Conservation (phyloP, 2,888 invertebrate species). For the Hemaris fuciformis region DNA sequence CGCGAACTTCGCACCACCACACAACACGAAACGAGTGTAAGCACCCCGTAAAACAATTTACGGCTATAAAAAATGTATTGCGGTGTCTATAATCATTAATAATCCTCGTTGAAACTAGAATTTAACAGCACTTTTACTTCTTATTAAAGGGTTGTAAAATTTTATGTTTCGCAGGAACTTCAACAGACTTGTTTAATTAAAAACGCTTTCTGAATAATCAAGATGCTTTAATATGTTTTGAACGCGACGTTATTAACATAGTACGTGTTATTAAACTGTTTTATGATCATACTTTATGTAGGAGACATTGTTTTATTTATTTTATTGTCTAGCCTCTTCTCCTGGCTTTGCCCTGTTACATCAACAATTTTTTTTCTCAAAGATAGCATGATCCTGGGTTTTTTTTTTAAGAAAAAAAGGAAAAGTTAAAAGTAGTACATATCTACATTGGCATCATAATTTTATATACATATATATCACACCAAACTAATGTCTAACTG, state of each 20-base stretch:
- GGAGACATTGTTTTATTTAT: neutral
- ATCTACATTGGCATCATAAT: no score
- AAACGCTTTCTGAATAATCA: conserved; percentile 77
- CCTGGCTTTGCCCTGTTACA: no score
- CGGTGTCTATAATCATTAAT: conserved; percentile 71
- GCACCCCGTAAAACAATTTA: conserved; percentile 38
- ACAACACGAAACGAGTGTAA: neutral
- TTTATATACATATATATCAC: no score
- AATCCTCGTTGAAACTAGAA: conserved; percentile 67
- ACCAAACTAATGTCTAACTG: no score
- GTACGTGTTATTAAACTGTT: conserved; percentile 30
- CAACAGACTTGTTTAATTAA: conserved; percentile 72
- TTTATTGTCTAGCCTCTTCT: no score
- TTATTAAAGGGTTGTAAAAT: conserved; percentile 80
- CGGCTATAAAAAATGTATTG: conserved; percentile 53
- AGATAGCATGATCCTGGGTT: no score
- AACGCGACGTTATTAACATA: conserved; percentile 42
- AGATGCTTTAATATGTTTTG: conserved; percentile 64
- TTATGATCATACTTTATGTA: conserved; percentile 7
- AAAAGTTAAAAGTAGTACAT: no score
- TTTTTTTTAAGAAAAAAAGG: no score
- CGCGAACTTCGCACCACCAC: neutral
- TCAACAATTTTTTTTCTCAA: no score
- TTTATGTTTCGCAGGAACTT: conserved; percentile 68
- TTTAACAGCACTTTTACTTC: conserved; percentile 71